Percentiles rank a stretch among this genome's conserved stretches.
Evolutionary conservation across 2,113 vertebrate genomes (phyloP).

Genomic region (Heptranchias perlo): DNA sequence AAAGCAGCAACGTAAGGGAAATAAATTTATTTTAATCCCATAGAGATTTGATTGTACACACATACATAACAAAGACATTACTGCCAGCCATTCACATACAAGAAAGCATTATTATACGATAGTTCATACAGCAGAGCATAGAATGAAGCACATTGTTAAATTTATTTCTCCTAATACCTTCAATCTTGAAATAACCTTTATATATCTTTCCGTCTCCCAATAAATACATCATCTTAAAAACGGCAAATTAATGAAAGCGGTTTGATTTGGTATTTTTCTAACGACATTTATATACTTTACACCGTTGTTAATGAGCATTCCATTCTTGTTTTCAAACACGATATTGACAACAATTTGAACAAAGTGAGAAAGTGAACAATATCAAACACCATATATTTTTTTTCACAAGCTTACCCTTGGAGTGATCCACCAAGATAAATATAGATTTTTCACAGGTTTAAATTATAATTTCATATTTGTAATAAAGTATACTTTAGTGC

Average conservation of each 20-base stretch:
- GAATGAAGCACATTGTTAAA: not conserved
- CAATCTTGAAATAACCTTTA: conserved; percentile 18
- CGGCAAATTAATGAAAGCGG: not conserved
- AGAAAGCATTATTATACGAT: not conserved
- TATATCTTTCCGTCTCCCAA: not conserved
- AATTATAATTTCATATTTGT: conserved; percentile 19
- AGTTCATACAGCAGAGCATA: not conserved
- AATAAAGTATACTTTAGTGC: conserved; percentile 13
- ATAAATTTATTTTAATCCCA: conserved; percentile 18
- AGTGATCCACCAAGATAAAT: not conserved
- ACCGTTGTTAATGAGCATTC: not conserved
- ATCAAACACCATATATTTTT: not conserved
- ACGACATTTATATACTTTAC: not conserved
- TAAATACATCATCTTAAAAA: not conserved
- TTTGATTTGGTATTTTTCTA: not conserved
- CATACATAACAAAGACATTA: conserved; percentile 26
- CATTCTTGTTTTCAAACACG: not conserved
- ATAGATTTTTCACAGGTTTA: not conserved
- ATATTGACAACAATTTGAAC: not conserved
- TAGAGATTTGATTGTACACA: not conserved
- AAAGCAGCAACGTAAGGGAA: not conserved
- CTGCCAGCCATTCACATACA: not conserved
- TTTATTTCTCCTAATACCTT: not conserved
- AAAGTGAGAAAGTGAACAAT: not conserved
- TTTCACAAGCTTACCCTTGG: not conserved